Base-by-base conservation (phyloP, 2,888 invertebrate species). In the Tachina fera region DNA sequence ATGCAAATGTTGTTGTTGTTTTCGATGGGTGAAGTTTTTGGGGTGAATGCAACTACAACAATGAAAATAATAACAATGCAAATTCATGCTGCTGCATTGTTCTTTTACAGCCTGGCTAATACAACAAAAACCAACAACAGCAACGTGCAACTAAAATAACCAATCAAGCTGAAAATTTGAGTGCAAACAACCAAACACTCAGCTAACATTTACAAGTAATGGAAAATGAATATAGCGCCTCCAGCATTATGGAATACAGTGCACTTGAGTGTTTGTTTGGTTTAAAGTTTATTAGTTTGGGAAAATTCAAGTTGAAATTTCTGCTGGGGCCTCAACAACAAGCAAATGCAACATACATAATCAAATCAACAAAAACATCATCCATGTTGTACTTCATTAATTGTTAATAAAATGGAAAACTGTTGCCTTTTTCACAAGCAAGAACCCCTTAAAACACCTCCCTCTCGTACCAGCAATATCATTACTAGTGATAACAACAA, bases 21-120 rank as follows among this genome's bases (percentile, higher is more conserved):
- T 53, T 63, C 11, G 53, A 71, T 79, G 45, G 61, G 47, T 3
- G 65, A 22, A 71, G 22, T 67, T 16, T 53, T 53, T 10, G 53
- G 70, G 53, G 56, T 79, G 41, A 47, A 14, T 63, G 63, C 61
- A 70, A 45, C 45, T 56, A 14, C 16, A 79, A 72, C 60, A 72
- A 78, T 49, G 60, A 67, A 58, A 76, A 82, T 84, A 76, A 82
- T 84, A 86, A 87, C 87, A 88, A 88, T 87, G 85, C 58, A 82
- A 68, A 51, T 61, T 72, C 74, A 22, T 74, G 22, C 71, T 41
- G 58, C 53, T 77, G 83, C 83, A 75, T 81, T 81, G 81, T 75
- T 68, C 81, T 68, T 68, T 81, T 81, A 70, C 75, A 75, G 81
- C 75, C 61, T 63, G 53, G 41, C 61, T 74, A 80, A 65, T 72